Base-by-base conservation (phyloP, 2,113 vertebrate species). In the Xenopus laevis region DNA sequence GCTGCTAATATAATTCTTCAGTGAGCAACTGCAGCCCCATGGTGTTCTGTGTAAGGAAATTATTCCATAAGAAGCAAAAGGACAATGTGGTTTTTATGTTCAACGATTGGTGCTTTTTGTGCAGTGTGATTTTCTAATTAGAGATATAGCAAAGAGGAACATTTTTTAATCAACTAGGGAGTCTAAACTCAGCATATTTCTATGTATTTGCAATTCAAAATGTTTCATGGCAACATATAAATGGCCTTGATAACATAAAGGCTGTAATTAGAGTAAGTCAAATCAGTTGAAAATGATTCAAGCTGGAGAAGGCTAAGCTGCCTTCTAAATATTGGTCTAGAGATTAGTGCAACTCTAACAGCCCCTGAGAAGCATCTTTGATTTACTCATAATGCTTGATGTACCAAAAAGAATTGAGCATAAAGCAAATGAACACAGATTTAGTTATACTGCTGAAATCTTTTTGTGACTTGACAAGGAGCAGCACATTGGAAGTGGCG, bases 231-330 rank as follows among this genome's bases (percentile, higher is more conserved):
- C 83, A 92, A 87, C 86, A 86, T 87, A 87, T 86, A 90, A 90
- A 91, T 88, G 88, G 86, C 86, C 89, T 91, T 91, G 91, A 85
- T 87, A 88, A 82, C 83, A 85, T 89, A 90, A 91, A 92, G 83
- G 81, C 89, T 90, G 85, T 89, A 93, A 93, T 92, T 92, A 92
- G 89, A 91, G 85, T 87, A 91, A 92, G 89, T 91, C 90, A 92
- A 89, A 92, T 91, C 88, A 89, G 89, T 92, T 90, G 90, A 89
- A 92, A 92, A 88, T 33, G 75, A 90, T 89, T 90, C 91, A 90
- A 91, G 81, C 88, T 79, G 78, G 89, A 87, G 82, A 80, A 83
- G 83, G 78, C 87, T 88, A 87, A 89, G 86, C 87, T 88, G 84
- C 83, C 89, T 89, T 88, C 87, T 88, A 89, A 91, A 90, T 90